A percentile compares a stretch with the other conserved stretches of the same genome.
Evolutionary conservation across 2,888 invertebrate genomes (phyloP).

Genomic region (Leptopilina drosophilae): DNA sequence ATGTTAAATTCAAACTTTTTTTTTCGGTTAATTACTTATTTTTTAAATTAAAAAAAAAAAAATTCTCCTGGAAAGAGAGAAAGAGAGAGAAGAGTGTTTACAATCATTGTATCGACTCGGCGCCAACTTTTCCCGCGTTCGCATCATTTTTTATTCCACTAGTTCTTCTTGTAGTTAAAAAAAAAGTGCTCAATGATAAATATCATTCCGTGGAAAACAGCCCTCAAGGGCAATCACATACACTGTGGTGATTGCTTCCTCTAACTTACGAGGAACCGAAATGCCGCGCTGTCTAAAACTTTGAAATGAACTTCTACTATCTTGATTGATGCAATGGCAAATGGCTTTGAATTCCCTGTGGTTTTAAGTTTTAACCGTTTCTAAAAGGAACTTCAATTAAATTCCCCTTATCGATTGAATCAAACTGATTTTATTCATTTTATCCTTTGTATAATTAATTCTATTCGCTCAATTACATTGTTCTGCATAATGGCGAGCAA

Average conservation of each 20-base stretch:
- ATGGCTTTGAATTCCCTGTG: constrained; percentile 7
- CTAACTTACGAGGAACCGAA: neutral
- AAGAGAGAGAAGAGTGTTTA: neutral
- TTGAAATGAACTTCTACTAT: constrained; percentile 18
- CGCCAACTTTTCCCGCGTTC: neutral
- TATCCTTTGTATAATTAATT: neutral
- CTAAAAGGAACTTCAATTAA: constrained; percentile 2
- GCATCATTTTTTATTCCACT: neutral
- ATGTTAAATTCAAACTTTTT: no score
- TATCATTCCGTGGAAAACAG: constrained; percentile 18
- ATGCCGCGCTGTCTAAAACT: constrained; percentile 17
- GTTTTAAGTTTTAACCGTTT: constrained; percentile 6
- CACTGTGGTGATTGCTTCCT: constrained; percentile 12
- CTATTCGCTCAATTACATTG: no score
- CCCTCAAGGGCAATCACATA: neutral
- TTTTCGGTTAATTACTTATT: no score
- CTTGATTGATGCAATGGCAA: constrained; percentile 20
- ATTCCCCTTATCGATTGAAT: neutral
- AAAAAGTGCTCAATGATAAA: neutral
- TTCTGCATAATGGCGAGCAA: no score
- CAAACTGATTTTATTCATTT: constrained; percentile 1
- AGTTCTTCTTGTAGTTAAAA: no score
- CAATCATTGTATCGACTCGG: constrained; percentile 5
- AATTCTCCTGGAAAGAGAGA: no score
- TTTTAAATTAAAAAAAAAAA: no score